Base-by-base conservation (phyloP, 2,888 invertebrate genomes). In the Drosophila emarginata region DNA sequence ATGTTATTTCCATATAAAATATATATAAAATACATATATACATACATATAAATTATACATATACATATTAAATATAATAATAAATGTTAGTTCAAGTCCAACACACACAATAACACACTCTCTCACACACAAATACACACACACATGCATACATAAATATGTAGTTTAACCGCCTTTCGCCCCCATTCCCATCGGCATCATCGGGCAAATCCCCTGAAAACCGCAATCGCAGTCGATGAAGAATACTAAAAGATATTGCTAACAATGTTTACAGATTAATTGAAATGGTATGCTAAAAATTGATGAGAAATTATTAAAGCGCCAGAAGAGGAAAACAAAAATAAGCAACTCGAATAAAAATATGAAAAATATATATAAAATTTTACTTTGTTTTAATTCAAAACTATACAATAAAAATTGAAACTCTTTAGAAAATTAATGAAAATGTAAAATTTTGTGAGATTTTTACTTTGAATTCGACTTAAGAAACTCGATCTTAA, bases 1-100 rank as follows among this genome's bases (percentile, higher is more conserved):
- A 66, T 28, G 72, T 72, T 73, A 72, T 71, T 72, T 74, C 58
- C 64, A 74, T 72, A 70, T 59, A 60, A 67, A 32, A 32, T 32
- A 58, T 59, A 67, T 63, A 74, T 14, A 62, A 67, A 61, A 74
- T 14, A 62, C 21, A 61, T 68, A 63, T 53, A 61, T 36, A 51
- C 37, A 50, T 51, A 70, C 36, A 60, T 32, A 58, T 59, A 70
- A 61, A 74, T 37, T 36, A 51, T 54, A 50, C 39, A 70, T 23
- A 60, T 58, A 37, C 39, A 70, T 37, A 70, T 60, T 61, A 57
- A 61, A 69, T 61, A 28, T 53, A 61, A 72, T 76, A 71, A 79
- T 79, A 72, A 83, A 83, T 80, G 79, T 83, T 81, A 81, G 76
- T 82, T 80, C 60, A 67, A 56, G 62, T 59, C 64, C 64, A 59